Percentiles rank a stretch among this genome's conserved stretches.
phyloP scores from a whole-genome alignment of 1,140 invertebrate species.

The Diachasma alloeum region DNA sequence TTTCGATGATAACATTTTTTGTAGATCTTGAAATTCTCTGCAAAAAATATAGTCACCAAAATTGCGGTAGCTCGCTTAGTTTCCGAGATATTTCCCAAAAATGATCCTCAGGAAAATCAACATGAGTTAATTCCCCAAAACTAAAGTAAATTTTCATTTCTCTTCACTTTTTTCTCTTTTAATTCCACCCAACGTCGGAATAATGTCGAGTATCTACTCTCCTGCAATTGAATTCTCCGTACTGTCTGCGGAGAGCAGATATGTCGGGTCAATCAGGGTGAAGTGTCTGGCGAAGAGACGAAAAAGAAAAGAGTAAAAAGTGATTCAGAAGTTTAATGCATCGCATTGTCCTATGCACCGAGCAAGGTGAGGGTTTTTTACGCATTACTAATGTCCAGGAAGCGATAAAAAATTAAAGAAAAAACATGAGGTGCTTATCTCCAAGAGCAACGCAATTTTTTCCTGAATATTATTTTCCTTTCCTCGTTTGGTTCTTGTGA shows the following conservation, averaged over 20 bases:
- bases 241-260: not conserved
- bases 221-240: not conserved
- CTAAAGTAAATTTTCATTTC: not conserved
- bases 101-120: too few relatives aligned
- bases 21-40: too few relatives aligned
- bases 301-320: not conserved
- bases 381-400: not conserved
- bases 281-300: not conserved
- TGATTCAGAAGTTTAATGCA: not conserved
- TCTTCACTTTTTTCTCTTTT: not conserved
- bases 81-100: too few relatives aligned
- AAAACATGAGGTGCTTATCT: not conserved
- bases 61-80: too few relatives aligned
- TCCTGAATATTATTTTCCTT: not conserved
- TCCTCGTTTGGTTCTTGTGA: not conserved
- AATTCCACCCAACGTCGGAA: not conserved
- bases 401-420: not conserved
- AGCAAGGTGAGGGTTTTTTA: not conserved
- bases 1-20: too few relatives aligned
- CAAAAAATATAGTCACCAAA: too few relatives aligned
- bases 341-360: not conserved
- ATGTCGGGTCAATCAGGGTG: constrained; percentile 1
- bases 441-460: not conserved
- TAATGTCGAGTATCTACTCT: not conserved
- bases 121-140: too few relatives aligned